Percentiles rank a stretch among this genome's conserved stretches.
These are phyloP conservation scores for Meloidogyne hapla DNA, from an alignment of 1,140 invertebrate genomes.

Conservation along the genomic window DNA sequence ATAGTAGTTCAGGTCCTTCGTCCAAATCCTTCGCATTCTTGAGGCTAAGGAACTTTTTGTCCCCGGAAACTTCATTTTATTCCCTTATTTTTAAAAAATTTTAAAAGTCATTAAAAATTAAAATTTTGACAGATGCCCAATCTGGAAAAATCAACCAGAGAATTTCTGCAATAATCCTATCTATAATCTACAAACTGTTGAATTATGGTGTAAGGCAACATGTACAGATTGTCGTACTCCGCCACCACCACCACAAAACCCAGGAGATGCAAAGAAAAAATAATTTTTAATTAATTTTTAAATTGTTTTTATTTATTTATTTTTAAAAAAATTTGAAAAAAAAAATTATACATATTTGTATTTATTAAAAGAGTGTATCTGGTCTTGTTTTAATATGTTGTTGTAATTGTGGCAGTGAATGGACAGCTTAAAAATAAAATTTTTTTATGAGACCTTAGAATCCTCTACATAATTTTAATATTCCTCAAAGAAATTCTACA, in stretches of 20 bases:
- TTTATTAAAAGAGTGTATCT: conserved; percentile 43
- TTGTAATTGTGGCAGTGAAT: conserved; percentile 44
- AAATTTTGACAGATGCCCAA: not conserved
- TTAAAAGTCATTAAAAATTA: no score
- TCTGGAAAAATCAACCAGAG: not conserved
- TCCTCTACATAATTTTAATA: no score
- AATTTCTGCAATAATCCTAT: not conserved
- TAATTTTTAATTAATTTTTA: not conserved
- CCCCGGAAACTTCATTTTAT: no score
- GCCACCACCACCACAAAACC: not conserved
- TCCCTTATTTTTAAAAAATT: no score
- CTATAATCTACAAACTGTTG: not conserved
- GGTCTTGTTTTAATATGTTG: conserved; percentile 47
- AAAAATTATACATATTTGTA: not conserved
- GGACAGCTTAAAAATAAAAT: conserved; percentile 29
- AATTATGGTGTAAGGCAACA: not conserved
- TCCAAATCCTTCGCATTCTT: no score
- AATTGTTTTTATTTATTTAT: not conserved
- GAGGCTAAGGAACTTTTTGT: no score
- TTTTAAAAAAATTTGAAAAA: not conserved
- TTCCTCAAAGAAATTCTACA: no score
- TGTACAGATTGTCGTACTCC: not conserved
- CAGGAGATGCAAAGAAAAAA: not conserved
- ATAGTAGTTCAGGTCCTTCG: no score
- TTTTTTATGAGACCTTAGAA: no score